Conservation (phyloP, 2,888 invertebrate genomes). For the Bembecia ichneumoniformis region DNA sequence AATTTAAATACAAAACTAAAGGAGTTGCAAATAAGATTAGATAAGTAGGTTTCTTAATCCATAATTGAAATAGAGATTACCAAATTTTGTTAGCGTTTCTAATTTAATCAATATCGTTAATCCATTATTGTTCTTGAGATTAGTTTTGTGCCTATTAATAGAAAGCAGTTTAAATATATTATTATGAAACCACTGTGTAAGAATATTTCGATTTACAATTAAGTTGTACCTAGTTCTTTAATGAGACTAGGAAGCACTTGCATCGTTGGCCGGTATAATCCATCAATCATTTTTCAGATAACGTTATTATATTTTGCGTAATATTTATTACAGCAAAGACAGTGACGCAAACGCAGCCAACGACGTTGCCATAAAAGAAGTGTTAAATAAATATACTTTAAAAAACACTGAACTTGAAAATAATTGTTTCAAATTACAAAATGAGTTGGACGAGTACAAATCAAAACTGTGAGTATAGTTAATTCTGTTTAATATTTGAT, state of each 20-base stretch:
- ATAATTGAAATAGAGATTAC: background rate
- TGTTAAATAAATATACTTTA: slow-evolving; percentile 48
- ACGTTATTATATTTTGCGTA: slow-evolving; percentile 15
- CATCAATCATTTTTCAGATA: slow-evolving; percentile 41
- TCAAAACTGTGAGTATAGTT: slow-evolving; percentile 66
- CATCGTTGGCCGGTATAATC: background rate
- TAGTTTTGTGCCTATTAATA: too few species aligned
- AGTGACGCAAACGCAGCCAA: slow-evolving; percentile 28
- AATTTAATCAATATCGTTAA: too few species aligned
- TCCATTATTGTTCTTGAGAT: too few species aligned
- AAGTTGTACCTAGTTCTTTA: too few species aligned
- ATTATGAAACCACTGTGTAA: too few species aligned
- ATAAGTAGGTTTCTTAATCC: slow-evolving; percentile 31
- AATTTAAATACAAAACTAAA: slow-evolving; percentile 39
- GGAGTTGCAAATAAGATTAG: slow-evolving; percentile 42
- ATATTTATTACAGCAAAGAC: slow-evolving; percentile 37
- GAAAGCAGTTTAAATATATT: too few species aligned
- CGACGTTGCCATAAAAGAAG: slow-evolving; percentile 36
- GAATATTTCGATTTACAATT: too few species aligned
- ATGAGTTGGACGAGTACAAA: slow-evolving; percentile 52
- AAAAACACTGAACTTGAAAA: slow-evolving; percentile 54
- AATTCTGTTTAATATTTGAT: slow-evolving; percentile 11
- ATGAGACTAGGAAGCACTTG: too few species aligned
- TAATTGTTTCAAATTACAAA: slow-evolving; percentile 51
- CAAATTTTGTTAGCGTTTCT: too few species aligned